A percentile compares a stretch with the other conserved stretches of the same genome.
These are phyloP conservation scores for Exocentrus adspersus DNA, from an alignment of 2,888 invertebrate genomes.

Conservation along the genomic window DNA sequence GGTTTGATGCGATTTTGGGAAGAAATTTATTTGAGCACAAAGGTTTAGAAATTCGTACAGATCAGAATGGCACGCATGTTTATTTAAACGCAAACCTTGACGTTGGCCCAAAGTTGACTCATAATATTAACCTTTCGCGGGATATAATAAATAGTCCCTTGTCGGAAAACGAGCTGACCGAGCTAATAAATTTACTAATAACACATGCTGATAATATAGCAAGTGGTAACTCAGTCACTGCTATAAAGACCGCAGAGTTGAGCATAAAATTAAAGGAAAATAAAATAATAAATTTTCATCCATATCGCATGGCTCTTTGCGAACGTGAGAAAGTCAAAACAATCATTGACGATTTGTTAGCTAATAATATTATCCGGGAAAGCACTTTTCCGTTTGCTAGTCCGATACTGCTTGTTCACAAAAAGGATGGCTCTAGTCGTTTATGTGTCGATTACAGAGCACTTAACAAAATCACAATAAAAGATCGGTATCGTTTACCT, in stretches of 20 bases:
- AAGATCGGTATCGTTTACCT: slow-evolving; percentile 15
- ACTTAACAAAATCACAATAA: slow-evolving; percentile 20
- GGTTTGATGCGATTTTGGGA: not conserved
- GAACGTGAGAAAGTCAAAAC: slow-evolving; percentile 26
- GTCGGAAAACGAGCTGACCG: not conserved
- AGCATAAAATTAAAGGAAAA: slow-evolving; percentile 13
- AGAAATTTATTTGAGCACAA: not conserved
- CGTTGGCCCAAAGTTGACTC: not conserved
- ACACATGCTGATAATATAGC: slow-evolving; percentile 2
- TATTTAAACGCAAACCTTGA: not conserved
- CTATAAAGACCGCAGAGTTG: slow-evolving; percentile 18
- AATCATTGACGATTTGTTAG: slow-evolving; percentile 21
- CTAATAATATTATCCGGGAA: slow-evolving; percentile 22
- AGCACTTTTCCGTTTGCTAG: slow-evolving; percentile 18
- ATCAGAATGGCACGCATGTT: not conserved
- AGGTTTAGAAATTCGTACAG: not conserved
- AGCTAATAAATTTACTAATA: no score
- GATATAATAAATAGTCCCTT: not conserved
- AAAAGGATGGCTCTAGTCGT: slow-evolving; percentile 18
- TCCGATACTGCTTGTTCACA: slow-evolving; percentile 23
- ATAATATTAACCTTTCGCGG: not conserved
- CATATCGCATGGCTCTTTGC: slow-evolving; percentile 22
- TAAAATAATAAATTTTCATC: slow-evolving; percentile 12
- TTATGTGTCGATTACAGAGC: slow-evolving; percentile 16
- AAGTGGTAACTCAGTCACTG: slow-evolving; percentile 14